A percentile compares a stretch with the other conserved stretches of the same genome.
These are phyloP conservation scores for Apogon hyalosoma DNA, from an alignment of 2,797 vertebrate genomes.

Conservation along the genomic window DNA sequence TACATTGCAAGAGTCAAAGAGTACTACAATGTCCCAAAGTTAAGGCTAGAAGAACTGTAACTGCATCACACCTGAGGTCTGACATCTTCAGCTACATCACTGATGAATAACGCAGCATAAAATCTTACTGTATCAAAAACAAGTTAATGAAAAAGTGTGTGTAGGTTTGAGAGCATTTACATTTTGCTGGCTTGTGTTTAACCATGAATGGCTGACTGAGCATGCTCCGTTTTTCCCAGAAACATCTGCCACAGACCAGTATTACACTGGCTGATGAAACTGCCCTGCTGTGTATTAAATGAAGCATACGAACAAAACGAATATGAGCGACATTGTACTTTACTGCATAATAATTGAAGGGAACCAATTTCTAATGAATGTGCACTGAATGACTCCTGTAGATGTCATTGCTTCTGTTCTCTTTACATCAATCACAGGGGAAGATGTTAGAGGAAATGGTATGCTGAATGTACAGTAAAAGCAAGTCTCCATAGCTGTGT, in stretches of 20 bases:
- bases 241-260: not conserved
- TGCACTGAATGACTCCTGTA: too few relatives aligned
- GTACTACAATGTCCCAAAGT: constrained; percentile 20
- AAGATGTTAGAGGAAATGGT: too few relatives aligned
- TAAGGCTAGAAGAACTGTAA: constrained; percentile 18
- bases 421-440: too few relatives aligned
- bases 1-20: not conserved
- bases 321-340: too few relatives aligned
- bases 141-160: not conserved
- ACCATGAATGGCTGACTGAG: not conserved
- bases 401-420: too few relatives aligned
- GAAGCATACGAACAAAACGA: too few relatives aligned
- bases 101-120: not conserved
- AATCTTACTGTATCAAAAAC: not conserved
- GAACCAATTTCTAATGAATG: too few relatives aligned
- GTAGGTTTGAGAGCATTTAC: not conserved
- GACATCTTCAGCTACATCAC: constrained; percentile 8
- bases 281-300: too few relatives aligned
- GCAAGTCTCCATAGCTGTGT: constrained; percentile 55
- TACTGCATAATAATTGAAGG: too few relatives aligned
- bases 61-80: constrained; percentile 17
- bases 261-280: not conserved
- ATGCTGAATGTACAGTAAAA: constrained; percentile 1
- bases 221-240: not conserved
- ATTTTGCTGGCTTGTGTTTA: constrained; percentile 35